A percentile compares a stretch with the other conserved stretches of the same genome.
Evolutionary conservation across 1,140 invertebrate genomes (phyloP).

Genomic region (Phocides pigmalion): DNA sequence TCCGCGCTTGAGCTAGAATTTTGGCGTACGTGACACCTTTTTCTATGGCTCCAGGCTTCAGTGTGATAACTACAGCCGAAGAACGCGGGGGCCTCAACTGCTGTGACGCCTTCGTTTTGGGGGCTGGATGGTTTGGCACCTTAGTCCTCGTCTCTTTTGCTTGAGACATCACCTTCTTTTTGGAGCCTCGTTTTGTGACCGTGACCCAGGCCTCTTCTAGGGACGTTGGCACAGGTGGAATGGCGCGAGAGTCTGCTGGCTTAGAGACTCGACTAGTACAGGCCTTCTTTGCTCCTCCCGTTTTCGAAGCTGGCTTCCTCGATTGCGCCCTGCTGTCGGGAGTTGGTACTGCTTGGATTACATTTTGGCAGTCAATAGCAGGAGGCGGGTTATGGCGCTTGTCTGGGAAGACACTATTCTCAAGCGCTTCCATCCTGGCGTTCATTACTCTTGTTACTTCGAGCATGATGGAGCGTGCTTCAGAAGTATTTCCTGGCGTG

Average conservation of each 20-base stretch:
- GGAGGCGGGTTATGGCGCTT: no score
- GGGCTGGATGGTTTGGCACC: background rate
- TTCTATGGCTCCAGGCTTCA: conserved; percentile 28
- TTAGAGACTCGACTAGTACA: no score
- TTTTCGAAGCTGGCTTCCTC: background rate
- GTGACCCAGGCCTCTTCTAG: no score
- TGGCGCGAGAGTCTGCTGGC: no score
- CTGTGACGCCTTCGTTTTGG: background rate
- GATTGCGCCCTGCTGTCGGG: background rate
- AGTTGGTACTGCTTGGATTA: no score
- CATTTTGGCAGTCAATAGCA: background rate
- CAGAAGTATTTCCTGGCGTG: no score
- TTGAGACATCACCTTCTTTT: no score
- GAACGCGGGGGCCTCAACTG: conserved; percentile 1
- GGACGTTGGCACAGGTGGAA: no score
- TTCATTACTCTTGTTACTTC: background rate
- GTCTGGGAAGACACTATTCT: background rate
- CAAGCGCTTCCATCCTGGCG: background rate
- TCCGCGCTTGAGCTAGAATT: conserved; percentile 3
- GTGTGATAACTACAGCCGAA: conserved; percentile 31
- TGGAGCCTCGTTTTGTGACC: no score
- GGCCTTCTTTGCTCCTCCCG: no score
- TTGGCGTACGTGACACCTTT: conserved; percentile 8
- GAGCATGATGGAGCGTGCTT: background rate
- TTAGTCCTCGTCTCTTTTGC: background rate